These are phyloP conservation scores for Synergus gifuensis DNA, from an alignment of 2,888 invertebrate species.

Conservation along the genomic window DNA sequence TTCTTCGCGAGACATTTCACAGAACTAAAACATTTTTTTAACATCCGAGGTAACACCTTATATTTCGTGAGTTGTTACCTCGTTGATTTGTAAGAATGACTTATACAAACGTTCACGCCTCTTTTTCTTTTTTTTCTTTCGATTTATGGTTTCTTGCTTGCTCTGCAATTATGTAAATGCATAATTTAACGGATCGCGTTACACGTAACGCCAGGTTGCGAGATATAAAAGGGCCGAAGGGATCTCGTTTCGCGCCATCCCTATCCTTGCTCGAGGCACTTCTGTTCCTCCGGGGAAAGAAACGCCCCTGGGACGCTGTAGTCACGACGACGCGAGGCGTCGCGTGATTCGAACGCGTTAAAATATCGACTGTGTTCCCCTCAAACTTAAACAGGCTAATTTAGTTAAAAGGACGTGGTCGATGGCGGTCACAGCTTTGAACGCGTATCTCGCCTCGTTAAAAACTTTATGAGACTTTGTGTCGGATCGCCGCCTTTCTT, in stretches of 20 bases:
- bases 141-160: slow-evolving; percentile 40
- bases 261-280: slow-evolving; percentile 42
- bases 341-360: slow-evolving; percentile 61
- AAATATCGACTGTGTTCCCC: slow-evolving; percentile 41
- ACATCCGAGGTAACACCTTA: slow-evolving; percentile 2
- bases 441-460: slow-evolving; percentile 48
- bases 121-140: slow-evolving; percentile 21
- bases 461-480: slow-evolving; percentile 46
- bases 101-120: slow-evolving; percentile 34
- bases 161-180: slow-evolving; percentile 38
- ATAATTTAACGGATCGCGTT: slow-evolving; percentile 38
- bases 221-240: slow-evolving; percentile 27
- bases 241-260: slow-evolving; percentile 46
- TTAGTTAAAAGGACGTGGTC: slow-evolving; percentile 52
- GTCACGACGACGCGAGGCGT: slow-evolving; percentile 45
- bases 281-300: slow-evolving; percentile 6
- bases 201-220: not conserved
- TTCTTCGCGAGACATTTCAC: slow-evolving; percentile 20
- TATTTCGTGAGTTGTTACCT: slow-evolving; percentile 5
- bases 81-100: slow-evolving; percentile 34
- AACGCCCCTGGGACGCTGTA: slow-evolving; percentile 21
- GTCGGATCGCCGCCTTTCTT: slow-evolving; percentile 37
- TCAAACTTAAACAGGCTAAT: slow-evolving; percentile 49
- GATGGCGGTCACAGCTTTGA: slow-evolving; percentile 17
- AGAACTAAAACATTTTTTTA: slow-evolving; percentile 27